phyloP scores from a whole-genome alignment of 2,113 vertebrate genomes.

The Accipiter virgatus region DNA sequence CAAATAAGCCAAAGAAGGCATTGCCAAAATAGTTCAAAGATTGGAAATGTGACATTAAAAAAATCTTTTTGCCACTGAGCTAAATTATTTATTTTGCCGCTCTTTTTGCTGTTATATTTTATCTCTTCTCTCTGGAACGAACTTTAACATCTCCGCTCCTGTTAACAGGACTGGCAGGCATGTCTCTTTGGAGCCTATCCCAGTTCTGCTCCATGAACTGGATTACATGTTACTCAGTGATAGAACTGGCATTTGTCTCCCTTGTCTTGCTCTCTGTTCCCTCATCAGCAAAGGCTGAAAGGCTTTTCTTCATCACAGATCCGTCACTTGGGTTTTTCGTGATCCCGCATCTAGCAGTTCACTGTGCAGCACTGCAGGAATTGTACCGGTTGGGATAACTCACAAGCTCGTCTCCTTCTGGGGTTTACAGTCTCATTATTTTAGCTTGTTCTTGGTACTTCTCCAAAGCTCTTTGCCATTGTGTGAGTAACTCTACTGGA shows the following conservation, averaged over 20 bases:
- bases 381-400: neutral
- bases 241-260: constrained; percentile 13
- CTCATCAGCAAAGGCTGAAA: neutral
- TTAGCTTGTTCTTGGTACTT: neutral
- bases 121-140: constrained; percentile 27
- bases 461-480: neutral
- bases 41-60: constrained; percentile 28
- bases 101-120: neutral
- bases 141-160: constrained; percentile 5
- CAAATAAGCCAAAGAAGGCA: constrained; percentile 33
- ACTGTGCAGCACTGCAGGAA: neutral
- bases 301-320: neutral
- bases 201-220: constrained; percentile 23
- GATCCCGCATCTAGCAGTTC: neutral
- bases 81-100: constrained; percentile 60
- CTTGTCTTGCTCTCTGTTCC: neutral
- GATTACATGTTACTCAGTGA: neutral
- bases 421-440: neutral
- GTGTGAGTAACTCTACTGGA: neutral
- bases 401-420: neutral
- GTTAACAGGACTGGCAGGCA: neutral
- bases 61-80: neutral
- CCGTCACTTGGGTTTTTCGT: neutral
- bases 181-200: neutral
- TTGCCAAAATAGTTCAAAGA: constrained; percentile 56